Conservation (phyloP, 2,797 vertebrate genomes). For the Betta splendens region DNA sequence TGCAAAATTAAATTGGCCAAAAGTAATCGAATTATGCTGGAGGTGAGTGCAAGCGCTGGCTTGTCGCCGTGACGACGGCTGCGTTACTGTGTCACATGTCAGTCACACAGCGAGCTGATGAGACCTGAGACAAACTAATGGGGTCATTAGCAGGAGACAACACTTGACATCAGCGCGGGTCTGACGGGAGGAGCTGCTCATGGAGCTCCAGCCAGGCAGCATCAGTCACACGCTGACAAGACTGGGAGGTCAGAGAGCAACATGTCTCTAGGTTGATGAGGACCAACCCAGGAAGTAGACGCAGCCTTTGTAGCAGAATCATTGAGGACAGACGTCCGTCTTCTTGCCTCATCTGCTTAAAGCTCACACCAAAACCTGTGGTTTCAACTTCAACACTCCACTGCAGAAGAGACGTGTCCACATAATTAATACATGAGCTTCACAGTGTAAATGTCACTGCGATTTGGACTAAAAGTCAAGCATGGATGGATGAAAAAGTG, state of each 20-base stretch:
- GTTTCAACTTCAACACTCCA: no score
- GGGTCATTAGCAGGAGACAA: slow-evolving; percentile 57
- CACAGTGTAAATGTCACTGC: slow-evolving; percentile 19
- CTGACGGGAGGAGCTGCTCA: slow-evolving; percentile 25
- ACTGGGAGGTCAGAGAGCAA: no score
- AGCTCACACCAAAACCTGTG: no score
- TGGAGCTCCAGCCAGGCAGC: slow-evolving; percentile 6
- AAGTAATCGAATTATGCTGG: slow-evolving; percentile 73
- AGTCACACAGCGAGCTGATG: slow-evolving; percentile 69
- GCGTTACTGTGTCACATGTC: slow-evolving; percentile 77
- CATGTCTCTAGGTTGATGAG: no score
- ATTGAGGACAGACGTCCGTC: no score
- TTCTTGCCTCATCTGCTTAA: no score
- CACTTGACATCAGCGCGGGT: slow-evolving; percentile 8
- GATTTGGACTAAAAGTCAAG: slow-evolving; percentile 23
- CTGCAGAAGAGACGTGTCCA: slow-evolving; percentile 8
- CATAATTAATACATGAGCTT: neutral
- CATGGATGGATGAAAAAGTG: slow-evolving; percentile 14
- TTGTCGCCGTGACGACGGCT: slow-evolving; percentile 59
- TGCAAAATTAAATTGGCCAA: slow-evolving; percentile 72
- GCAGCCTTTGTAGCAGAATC: no score
- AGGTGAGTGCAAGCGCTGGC: slow-evolving; percentile 67
- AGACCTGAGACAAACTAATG: no score
- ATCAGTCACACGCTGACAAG: no score
- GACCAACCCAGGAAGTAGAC: no score